Base-by-base conservation (phyloP, 2,113 vertebrate genomes). In the Anhinga anhinga region DNA sequence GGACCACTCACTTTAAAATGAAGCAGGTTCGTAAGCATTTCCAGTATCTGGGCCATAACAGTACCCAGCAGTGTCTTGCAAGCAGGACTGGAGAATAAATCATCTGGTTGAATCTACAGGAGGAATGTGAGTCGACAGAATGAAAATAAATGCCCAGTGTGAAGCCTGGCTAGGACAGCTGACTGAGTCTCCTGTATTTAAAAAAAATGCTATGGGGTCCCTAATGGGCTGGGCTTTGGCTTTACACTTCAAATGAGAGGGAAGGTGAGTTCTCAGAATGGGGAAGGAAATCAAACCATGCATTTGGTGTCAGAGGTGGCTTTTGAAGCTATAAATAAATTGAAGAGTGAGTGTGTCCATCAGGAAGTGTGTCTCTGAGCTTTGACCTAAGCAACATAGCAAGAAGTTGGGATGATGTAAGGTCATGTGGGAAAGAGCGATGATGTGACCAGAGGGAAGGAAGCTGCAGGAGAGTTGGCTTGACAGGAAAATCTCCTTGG, bases 61-160 rank as follows among this genome's bases (percentile, higher is more conserved):
- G 89, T 55, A n/a, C 86, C 87, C 78, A 92, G 90, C 82, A 86
- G 93, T 70, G 93, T 58, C 83, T 84, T 82, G 58, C 56, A 67
- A 62, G 66, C 78, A 89, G 70, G 62, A 30, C 70, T 93, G 66
- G 86, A 79, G 81, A 87, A 92, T 95, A 95, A 96, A 95, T 96
- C 95, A 93, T 85, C 97, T 96, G 91, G 77, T 87, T 94, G 93
- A 94, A 69, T 55, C 65, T 95, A 76, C 95, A 85, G 93, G 70
- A 95, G 84, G 81, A 95, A 93, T 91, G 86, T 69, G 93, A 94
- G 93, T 72, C 27, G 36, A 96, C 92, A 95, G 95, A 95, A 95
- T 95, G 94, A 95, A 96, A 97, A 95, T 91, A 97, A 95, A 90
- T 91, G 86, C 93, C 81, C 84, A 70, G 89, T 90, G 89, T 96